Percentiles rank a stretch among this genome's conserved stretches.
Evolutionary conservation across 1,140 invertebrate species (phyloP).

Genomic region (Lycorma delicatula): DNA sequence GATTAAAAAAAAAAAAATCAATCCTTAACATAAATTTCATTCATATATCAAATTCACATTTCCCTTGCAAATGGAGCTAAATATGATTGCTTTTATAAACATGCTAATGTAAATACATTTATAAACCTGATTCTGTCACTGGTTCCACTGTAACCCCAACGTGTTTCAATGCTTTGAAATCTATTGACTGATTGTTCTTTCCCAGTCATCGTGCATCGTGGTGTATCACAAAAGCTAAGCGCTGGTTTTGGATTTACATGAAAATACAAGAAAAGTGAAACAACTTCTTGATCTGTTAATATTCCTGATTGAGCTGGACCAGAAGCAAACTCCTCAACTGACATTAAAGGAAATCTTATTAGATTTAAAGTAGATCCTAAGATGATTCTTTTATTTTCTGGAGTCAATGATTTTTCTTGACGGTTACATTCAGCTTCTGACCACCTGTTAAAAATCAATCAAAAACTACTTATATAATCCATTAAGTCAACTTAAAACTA

Average conservation of each 20-base stretch:
- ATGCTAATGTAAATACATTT: too few species aligned
- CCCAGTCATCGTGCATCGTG: slow-evolving; percentile 72
- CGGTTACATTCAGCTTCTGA: slow-evolving; percentile 68
- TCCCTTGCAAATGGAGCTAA: too few species aligned
- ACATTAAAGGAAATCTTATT: slow-evolving; percentile 81
- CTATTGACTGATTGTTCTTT: slow-evolving; percentile 73
- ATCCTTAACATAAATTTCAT: too few species aligned
- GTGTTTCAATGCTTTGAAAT: slow-evolving; percentile 69
- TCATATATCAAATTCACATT: too few species aligned
- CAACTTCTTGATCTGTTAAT: slow-evolving; percentile 56
- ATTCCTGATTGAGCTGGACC: slow-evolving; percentile 68
- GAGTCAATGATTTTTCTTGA: slow-evolving; percentile 52
- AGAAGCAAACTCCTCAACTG: slow-evolving; percentile 76
- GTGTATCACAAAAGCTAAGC: slow-evolving; percentile 46
- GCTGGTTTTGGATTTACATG: slow-evolving; percentile 63
- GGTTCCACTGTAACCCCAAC: slow-evolving; percentile 84
- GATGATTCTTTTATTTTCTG: slow-evolving; percentile 61
- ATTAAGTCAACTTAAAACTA: too few species aligned
- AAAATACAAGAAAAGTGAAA: slow-evolving; percentile 75
- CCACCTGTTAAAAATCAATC: slow-evolving; percentile 47
- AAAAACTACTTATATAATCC: too few species aligned
- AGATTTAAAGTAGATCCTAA: slow-evolving; percentile 58
- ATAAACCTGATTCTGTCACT: slow-evolving; percentile 75
- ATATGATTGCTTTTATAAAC: too few species aligned
- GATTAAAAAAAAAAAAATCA: too few species aligned